Evolutionary conservation across 1,140 invertebrate genomes (phyloP).

Genomic region (Lutraria rhynchaena): DNA sequence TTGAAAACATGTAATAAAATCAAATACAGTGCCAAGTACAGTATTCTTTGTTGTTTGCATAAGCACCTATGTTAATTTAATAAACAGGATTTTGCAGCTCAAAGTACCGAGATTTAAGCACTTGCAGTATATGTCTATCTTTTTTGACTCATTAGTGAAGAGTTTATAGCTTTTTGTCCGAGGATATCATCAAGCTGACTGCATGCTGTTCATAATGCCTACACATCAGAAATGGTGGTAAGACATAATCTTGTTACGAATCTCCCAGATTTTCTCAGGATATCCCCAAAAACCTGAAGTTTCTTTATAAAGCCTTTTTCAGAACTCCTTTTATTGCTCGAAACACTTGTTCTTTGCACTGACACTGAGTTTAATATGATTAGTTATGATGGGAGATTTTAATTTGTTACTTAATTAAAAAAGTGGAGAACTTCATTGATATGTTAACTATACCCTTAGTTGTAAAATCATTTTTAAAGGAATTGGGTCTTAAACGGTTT

Average conservation of each 20-base stretch:
- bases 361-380: not conserved
- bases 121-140: too few relatives aligned
- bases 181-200: not conserved
- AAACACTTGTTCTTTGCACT: slow-evolving; percentile 17
- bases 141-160: slow-evolving; percentile 9
- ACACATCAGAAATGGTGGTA: slow-evolving; percentile 1
- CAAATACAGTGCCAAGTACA: too few relatives aligned
- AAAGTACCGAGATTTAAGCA: too few relatives aligned
- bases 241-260: slow-evolving; percentile 11
- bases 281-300: slow-evolving; percentile 5
- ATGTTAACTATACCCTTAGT: not conserved
- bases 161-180: slow-evolving; percentile 25
- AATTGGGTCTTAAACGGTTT: not conserved
- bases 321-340: slow-evolving; percentile 1
- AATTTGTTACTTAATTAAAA: slow-evolving; percentile 24
- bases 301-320: not conserved
- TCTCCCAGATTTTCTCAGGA: slow-evolving; percentile 29
- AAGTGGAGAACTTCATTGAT: not conserved
- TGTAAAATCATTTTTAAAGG: too few relatives aligned
- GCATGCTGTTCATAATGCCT: not conserved
- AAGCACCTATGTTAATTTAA: too few relatives aligned
- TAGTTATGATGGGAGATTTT: slow-evolving; percentile 5
- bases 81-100: too few relatives aligned
- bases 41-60: too few relatives aligned
- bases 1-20: too few relatives aligned